Conservation (phyloP, 2,888 invertebrate species). For the Oligia strigilis region DNA sequence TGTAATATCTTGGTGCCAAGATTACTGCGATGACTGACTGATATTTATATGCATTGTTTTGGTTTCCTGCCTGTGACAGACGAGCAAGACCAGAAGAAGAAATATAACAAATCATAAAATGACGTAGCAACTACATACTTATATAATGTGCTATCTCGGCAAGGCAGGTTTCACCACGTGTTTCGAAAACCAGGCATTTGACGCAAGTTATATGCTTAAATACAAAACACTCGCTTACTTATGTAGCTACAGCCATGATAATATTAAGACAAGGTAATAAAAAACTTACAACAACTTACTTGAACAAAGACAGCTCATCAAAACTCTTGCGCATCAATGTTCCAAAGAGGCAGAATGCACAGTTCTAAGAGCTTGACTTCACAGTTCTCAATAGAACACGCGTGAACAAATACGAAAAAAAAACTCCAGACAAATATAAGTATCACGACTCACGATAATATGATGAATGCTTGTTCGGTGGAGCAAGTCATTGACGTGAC, state of each 20-base stretch:
- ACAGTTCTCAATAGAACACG: slow-evolving; percentile 59
- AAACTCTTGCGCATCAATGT: slow-evolving; percentile 38
- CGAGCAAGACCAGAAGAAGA: not conserved
- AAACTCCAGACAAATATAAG: slow-evolving; percentile 67
- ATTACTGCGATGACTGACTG: slow-evolving; percentile 21
- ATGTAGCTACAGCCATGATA: slow-evolving; percentile 10
- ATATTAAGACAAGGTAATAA: slow-evolving; percentile 21
- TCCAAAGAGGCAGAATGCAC: slow-evolving; percentile 39
- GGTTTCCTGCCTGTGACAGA: not conserved
- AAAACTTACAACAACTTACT: slow-evolving; percentile 48
- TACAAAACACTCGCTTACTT: slow-evolving; percentile 15
- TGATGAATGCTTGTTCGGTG: slow-evolving; percentile 67
- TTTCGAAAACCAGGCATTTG: not conserved
- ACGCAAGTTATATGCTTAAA: not conserved
- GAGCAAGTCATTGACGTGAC: slow-evolving; percentile 71
- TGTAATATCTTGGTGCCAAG: slow-evolving; percentile 29
- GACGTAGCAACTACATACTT: not conserved
- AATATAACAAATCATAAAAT: slow-evolving; percentile 7
- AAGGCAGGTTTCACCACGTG: slow-evolving; percentile 29
- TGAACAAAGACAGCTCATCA: slow-evolving; percentile 41
- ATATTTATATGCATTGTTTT: slow-evolving; percentile 19
- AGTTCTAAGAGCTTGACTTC: slow-evolving; percentile 46
- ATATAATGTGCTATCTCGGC: not conserved
- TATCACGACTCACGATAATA: slow-evolving; percentile 65
- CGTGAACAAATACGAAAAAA: slow-evolving; percentile 52